Base-by-base conservation (phyloP, 2,113 vertebrate species). In the Nothobranchius kuhntae region DNA sequence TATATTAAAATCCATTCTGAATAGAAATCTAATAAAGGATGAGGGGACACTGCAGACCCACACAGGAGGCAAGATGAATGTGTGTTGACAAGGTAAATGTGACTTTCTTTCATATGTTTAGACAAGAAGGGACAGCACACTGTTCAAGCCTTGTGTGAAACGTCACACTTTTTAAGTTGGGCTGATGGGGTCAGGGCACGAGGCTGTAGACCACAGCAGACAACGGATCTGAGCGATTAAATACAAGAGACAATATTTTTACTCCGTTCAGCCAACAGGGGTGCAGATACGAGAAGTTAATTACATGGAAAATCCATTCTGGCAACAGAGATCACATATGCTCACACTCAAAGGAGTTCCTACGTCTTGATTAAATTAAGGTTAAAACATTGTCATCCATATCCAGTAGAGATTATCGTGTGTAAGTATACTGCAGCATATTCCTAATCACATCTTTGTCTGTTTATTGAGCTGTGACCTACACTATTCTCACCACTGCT, bases 11-110 rank as follows among this genome's bases (percentile, higher is more conserved):
- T 66, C 75, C 74, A 68, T 48, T 7, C 59, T 88, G 87, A 82
- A 88, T 80, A 76, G 66, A 89, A 89, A 91, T 82, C 82, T 78
- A 91, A 85, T 87, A 86, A 80, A 82, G 91, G 86, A 87, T 89
- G 89, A 94, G 93, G 92, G 89, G 80, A 78, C 90, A 84, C 87
- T 48, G 82, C 62, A 73, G 21, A 77, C 85, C 80, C 13, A 71
- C 67, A 77, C 81, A 73, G 80, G 73, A 75, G 82, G 75, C 65
- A 65, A 65, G 82, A 80, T 74, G 67, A 75, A 72, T 76, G 62
- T 75, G 61, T 80, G 64, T 65, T 35, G 65, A 83, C 64, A 77
- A 65, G 65, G 75, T 82, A 48, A 30, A 30, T 73, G 75, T 21
- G 63, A 60, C 53, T 61, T 77, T 75, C 68, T 61, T 64, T 78